phyloP scores from a whole-genome alignment of 2,113 vertebrate genomes.

The Prinia subflava region DNA sequence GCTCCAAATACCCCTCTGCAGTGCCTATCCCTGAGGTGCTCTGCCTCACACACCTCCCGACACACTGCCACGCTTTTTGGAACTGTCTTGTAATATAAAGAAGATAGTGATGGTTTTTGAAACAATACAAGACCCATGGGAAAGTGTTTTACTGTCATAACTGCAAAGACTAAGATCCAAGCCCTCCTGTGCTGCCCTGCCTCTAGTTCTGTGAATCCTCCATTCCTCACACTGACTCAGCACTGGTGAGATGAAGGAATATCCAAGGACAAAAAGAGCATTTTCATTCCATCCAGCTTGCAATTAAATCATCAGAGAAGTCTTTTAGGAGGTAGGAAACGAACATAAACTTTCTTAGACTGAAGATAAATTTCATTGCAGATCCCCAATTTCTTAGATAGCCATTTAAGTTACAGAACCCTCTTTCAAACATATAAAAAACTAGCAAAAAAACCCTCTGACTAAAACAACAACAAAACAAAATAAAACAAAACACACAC shows the following conservation, averaged over 20 bases:
- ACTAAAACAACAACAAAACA: neutral
- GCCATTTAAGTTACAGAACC: neutral
- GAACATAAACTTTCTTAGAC: neutral
- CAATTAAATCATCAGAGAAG: neutral
- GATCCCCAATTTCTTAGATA: neutral
- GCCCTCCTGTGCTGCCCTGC: neutral
- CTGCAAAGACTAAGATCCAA: neutral
- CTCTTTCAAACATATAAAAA: neutral
- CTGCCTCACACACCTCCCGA: accelerated
- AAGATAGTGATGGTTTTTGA: neutral
- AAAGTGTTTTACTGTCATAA: neutral
- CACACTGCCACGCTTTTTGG: neutral
- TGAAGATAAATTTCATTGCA: neutral
- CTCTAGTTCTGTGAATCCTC: neutral
- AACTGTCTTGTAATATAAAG: neutral
- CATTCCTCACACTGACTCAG: neutral
- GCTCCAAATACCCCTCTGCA: neutral
- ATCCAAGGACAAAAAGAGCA: neutral
- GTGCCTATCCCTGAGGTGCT: neutral
- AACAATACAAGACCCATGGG: neutral
- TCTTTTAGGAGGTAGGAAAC: neutral
- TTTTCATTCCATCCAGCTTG: neutral
- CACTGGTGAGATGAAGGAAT: neutral
- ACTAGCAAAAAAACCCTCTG: accelerated
- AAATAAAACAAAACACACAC: neutral